These are phyloP conservation scores for Sycophila sp. DNA, from an alignment of 1,140 invertebrate species.

Conservation along the genomic window DNA sequence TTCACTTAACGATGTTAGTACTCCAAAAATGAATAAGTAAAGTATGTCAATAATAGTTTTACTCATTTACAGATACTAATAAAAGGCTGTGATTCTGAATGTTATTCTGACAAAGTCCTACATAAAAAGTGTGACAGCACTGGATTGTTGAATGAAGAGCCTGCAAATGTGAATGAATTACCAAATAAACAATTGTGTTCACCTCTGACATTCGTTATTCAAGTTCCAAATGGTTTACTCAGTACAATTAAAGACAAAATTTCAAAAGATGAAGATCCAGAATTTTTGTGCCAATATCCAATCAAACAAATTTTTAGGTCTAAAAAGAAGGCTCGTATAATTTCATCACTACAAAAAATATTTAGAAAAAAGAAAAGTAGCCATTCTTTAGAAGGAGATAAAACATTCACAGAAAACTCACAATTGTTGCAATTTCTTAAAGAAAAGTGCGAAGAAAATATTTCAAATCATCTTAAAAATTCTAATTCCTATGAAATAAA, in stretches of 20 bases:
- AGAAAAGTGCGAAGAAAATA: neutral
- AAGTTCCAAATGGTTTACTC: conserved; percentile 1
- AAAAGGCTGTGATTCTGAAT: conserved; percentile 1
- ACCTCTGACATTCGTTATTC: conserved; percentile 7
- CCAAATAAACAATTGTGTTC: too few relatives aligned
- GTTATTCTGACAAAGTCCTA: too few relatives aligned
- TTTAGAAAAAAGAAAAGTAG: conserved; percentile 9
- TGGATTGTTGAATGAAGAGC: too few relatives aligned
- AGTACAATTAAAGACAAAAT: neutral
- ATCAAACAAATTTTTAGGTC: neutral
- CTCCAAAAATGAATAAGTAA: neutral
- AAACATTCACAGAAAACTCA: neutral
- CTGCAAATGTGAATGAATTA: too few relatives aligned
- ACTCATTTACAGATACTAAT: neutral
- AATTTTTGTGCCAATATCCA: neutral
- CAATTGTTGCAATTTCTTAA: neutral
- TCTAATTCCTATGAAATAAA: neutral
- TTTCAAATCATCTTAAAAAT: neutral
- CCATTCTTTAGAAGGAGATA: neutral
- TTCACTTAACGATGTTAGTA: neutral
- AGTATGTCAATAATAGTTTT: conserved; percentile 10
- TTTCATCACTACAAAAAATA: neutral
- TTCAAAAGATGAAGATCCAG: neutral
- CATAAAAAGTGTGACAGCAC: too few relatives aligned
- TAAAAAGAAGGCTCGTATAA: neutral